Percentiles rank a stretch among this genome's conserved stretches.
phyloP scores from a whole-genome alignment of 2,113 vertebrate genomes.

The Gymnobelideus leadbeateri region DNA sequence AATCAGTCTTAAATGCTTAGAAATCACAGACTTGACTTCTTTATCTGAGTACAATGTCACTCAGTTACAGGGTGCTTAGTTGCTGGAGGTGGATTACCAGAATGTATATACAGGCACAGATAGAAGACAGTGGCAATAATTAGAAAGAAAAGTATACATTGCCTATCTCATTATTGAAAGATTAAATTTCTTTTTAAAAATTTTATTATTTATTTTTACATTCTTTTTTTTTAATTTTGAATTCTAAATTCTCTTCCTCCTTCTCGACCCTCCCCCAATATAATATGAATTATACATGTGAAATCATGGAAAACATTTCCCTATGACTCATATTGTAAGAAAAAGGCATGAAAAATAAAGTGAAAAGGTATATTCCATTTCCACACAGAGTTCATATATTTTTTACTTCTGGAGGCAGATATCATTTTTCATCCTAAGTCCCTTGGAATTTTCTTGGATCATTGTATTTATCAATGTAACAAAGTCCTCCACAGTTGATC shows the following conservation, averaged over 20 bases:
- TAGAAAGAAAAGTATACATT: neutral
- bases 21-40: constrained; percentile 73
- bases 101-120: neutral
- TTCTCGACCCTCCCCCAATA: neutral
- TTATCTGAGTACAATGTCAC: constrained; percentile 34
- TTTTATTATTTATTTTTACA: neutral
- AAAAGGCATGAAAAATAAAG: neutral
- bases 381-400: neutral
- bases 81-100: neutral
- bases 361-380: neutral
- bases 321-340: neutral
- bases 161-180: neutral
- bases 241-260: neutral
- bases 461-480: neutral
- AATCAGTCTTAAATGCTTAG: constrained; percentile 74
- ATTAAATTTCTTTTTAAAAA: neutral
- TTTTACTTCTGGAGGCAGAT: neutral
- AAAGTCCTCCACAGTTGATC: neutral
- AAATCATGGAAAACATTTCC: neutral
- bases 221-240: neutral
- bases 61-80: neutral
- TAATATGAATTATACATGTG: neutral
- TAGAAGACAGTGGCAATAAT: neutral
- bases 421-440: neutral
- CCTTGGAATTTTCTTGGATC: neutral